Percentiles rank a stretch among this genome's conserved stretches.
Conservation (phyloP, 35 echinoderm and acorn worm genomes). For the Lytechinus pictus region DNA sequence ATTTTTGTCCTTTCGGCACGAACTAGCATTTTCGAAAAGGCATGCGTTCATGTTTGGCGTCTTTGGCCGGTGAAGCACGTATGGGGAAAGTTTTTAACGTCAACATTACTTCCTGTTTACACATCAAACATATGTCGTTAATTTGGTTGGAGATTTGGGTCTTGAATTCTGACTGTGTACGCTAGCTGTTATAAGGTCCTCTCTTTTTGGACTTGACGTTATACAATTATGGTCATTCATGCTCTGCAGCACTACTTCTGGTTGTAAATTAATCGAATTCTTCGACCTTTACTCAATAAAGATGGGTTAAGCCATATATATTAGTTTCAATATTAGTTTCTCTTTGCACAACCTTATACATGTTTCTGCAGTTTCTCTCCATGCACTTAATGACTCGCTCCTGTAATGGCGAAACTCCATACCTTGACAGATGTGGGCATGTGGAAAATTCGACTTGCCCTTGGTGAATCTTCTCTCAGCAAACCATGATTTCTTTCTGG, state of each 20-base stretch:
- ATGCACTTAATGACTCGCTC: too few species aligned
- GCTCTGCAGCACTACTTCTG: not conserved
- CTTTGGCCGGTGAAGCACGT: not conserved
- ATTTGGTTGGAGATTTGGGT: not conserved
- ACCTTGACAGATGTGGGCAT: not conserved
- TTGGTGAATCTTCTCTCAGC: not conserved
- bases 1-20: not conserved
- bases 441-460: not conserved
- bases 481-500: not conserved
- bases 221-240: too few species aligned
- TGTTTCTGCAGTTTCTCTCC: too few species aligned
- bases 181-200: not conserved
- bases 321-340: too few species aligned
- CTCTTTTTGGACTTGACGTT: not conserved
- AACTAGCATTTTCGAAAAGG: slow-evolving; percentile 2
- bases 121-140: not conserved
- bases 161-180: not conserved
- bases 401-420: not conserved
- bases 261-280: not conserved
- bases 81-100: not conserved
- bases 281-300: too few species aligned
- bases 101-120: slow-evolving; percentile 7
- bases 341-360: too few species aligned
- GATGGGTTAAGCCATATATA: too few species aligned
- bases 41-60: not conserved